Base-by-base conservation (phyloP, 2,113 vertebrate species). In the Ia io region DNA sequence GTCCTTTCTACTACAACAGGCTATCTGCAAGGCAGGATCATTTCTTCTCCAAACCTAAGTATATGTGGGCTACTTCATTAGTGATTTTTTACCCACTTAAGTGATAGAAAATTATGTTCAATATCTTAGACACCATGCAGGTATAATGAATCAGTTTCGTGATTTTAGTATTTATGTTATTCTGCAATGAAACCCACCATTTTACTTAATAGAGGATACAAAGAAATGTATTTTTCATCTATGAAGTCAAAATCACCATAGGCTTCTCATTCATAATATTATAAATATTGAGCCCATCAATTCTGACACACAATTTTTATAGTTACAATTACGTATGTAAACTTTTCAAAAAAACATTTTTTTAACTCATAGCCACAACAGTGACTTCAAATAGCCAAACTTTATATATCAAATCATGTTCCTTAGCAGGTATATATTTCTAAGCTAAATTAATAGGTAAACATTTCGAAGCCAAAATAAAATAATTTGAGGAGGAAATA, bases 151-250 rank as follows among this genome's bases (percentile, higher is more conserved):
- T 76, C 42, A 42, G 53, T 47, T 79, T 70, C 40, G 9, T 92
- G 16, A 91, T 74, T 65, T 96, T 59, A 79, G 49, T 67, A 84
- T 87, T 86, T 78, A 90, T 77, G 51, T 67, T 12, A 73, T 87
- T 67, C 25, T 79, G 18, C 23, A 77, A 87, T 61, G 47, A 94
- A 92, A 90, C 2, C 67, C 10, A 37, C 2, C 14, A 53, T 70
- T 89, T 85, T 85, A 89, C 30, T 82, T 86, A 59, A 59, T 8
- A 28, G 16, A 23, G 22, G 32, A 93, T 83, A 88, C 51, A 91
- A 84, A 69, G 20, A 93, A 23, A 95, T 84, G 40, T 61, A 69
- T 59, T 92, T 93, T 92, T 94, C 42, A 89, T 22, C 37, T 30
- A 73, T 9, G 13, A 74, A 84, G 42, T 28, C 32, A 91, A 78